Conservation (phyloP, 2,797 vertebrate genomes). For the Enteromius trimaculatus region DNA sequence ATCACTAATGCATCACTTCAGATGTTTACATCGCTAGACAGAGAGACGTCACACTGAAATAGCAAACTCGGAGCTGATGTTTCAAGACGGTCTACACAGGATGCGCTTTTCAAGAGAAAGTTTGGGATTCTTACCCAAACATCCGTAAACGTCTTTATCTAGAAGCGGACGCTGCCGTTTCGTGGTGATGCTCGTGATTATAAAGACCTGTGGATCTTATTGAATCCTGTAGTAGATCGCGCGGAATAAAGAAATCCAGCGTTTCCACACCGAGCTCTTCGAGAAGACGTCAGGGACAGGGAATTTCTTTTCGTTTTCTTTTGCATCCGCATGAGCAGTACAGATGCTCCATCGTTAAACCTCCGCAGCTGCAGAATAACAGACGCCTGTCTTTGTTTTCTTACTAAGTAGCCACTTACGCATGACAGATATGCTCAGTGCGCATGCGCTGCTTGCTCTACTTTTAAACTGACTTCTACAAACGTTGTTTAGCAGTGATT, state of each 20-base stretch:
- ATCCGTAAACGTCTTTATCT: neutral
- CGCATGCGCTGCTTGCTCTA: constrained; percentile 77
- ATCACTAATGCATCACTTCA: neutral
- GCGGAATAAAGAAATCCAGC: neutral
- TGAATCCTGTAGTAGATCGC: constrained; percentile 9
- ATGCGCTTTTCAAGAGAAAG: constrained; percentile 16
- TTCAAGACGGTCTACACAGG: neutral
- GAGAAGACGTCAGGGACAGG: neutral
- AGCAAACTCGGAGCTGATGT: neutral
- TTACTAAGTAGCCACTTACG: constrained; percentile 67
- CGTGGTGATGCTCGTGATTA: constrained; percentile 24
- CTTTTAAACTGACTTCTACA: constrained; percentile 36
- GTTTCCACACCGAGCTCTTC: neutral
- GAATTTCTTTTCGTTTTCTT: neutral
- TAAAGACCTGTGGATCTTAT: constrained; percentile 72
- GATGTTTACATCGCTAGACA: neutral
- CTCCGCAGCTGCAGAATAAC: constrained; percentile 46
- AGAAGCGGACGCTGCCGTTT: constrained; percentile 18
- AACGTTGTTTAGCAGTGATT: neutral
- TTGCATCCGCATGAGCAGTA: neutral
- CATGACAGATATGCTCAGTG: constrained; percentile 48
- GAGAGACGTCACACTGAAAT: neutral
- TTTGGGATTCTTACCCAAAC: constrained; percentile 47
- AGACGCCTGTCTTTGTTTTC: constrained; percentile 72
- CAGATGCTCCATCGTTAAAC: constrained; percentile 26